Conservation (phyloP, 2,797 vertebrate genomes). For the Crax fasciolata region DNA sequence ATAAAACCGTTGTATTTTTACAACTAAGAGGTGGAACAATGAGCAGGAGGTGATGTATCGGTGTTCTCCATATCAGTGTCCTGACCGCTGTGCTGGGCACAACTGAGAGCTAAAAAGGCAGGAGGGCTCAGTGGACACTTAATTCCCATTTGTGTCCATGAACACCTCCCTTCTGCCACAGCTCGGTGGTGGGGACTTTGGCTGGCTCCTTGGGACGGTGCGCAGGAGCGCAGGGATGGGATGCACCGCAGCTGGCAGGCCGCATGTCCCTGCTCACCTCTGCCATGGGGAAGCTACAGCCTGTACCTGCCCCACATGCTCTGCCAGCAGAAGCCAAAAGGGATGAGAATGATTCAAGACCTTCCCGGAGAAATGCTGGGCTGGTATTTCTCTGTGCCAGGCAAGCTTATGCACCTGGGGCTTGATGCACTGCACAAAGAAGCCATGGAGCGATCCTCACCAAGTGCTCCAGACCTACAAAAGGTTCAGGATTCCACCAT, state of each 20-base stretch:
- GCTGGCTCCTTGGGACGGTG: background rate
- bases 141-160: background rate
- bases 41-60: background rate
- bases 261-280: rapidly evolving
- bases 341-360: background rate
- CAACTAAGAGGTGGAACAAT: constrained; percentile 11
- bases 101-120: background rate
- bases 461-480: background rate
- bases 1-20: background rate
- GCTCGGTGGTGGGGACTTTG: background rate
- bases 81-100: background rate
- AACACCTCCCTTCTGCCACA: too few species aligned
- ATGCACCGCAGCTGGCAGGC: rapidly evolving
- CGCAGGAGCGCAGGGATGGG: background rate
- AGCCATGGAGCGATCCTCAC: background rate
- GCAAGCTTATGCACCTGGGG: background rate
- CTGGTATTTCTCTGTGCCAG: background rate
- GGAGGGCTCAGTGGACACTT: background rate
- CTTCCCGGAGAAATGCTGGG: background rate
- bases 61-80: background rate
- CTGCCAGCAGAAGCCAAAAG: background rate
- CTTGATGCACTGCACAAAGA: background rate
- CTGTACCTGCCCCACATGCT: rapidly evolving
- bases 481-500: background rate
- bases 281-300: background rate